These are phyloP conservation scores for Crotalus tigris DNA, from an alignment of 2,113 vertebrate species.

Conservation along the genomic window DNA sequence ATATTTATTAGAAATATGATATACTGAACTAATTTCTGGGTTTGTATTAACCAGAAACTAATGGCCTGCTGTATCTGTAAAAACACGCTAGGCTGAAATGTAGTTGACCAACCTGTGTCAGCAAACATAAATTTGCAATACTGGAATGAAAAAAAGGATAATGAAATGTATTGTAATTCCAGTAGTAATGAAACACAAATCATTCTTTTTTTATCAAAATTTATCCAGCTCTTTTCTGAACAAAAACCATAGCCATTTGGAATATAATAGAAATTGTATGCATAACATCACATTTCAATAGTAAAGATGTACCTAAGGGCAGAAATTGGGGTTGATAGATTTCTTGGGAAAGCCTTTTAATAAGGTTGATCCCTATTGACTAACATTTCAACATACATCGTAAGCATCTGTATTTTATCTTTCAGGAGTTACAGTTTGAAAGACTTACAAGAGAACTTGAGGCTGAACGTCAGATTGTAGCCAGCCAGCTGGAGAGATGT, in stretches of 20 bases:
- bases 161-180: neutral
- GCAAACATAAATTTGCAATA: neutral
- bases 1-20: neutral
- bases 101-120: neutral
- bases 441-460: conserved; percentile 96
- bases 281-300: neutral
- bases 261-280: neutral
- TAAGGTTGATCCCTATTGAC: neutral
- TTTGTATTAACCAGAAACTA: neutral
- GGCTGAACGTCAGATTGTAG: conserved; percentile 95
- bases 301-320: neutral
- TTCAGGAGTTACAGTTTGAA: conserved; percentile 96
- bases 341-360: neutral
- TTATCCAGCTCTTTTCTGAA: neutral
- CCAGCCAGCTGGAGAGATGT: conserved; percentile 97
- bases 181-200: neutral
- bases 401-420: conserved; percentile 36
- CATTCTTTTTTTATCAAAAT: neutral
- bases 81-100: neutral
- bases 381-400: neutral
- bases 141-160: neutral
- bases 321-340: neutral
- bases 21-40: neutral
- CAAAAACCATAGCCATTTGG: neutral
- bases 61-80: neutral